Evolutionary conservation across 1,140 invertebrate genomes (phyloP).

Genomic region (Andrena cerasifolii): DNA sequence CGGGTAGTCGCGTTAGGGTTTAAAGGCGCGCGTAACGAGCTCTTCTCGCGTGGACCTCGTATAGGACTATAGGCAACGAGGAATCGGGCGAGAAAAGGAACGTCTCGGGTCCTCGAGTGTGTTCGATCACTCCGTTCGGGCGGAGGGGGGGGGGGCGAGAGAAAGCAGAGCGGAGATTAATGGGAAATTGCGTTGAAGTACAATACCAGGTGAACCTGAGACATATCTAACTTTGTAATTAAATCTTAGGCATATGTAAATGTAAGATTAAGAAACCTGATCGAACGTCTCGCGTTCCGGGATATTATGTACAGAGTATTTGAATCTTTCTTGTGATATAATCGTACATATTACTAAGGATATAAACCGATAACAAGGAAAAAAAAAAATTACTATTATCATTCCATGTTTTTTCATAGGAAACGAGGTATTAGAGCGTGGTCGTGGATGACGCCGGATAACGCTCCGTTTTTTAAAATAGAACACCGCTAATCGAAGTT

Average conservation of each 20-base stretch:
- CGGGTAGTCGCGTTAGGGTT: not conserved
- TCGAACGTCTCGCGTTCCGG: conserved; percentile 74
- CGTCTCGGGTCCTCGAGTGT: conserved; percentile 15
- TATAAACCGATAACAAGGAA: conserved; percentile 64
- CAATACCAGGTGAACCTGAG: conserved; percentile 80
- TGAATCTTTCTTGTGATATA: conserved; percentile 83
- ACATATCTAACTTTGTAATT: conserved; percentile 83
- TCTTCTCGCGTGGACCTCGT: conserved; percentile 1
- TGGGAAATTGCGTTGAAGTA: conserved; percentile 77
- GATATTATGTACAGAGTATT: conserved; percentile 81
- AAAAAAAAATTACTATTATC: conserved; percentile 71
- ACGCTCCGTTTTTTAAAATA: conserved; percentile 28
- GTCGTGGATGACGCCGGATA: conserved; percentile 25
- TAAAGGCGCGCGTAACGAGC: not conserved
- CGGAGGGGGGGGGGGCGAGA: not conserved
- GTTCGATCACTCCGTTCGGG: conserved; percentile 21
- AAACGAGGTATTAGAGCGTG: conserved; percentile 60
- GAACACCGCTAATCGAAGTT: not conserved
- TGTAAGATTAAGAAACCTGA: conserved; percentile 71
- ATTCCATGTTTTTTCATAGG: conserved; percentile 81
- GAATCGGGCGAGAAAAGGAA: not conserved
- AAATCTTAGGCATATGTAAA: conserved; percentile 75
- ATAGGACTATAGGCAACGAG: too few relatives aligned
- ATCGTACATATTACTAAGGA: conserved; percentile 78
- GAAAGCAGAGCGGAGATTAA: conserved; percentile 17